phyloP scores from a whole-genome alignment of 2,797 vertebrate genomes.

The Coregonus suidteri region DNA sequence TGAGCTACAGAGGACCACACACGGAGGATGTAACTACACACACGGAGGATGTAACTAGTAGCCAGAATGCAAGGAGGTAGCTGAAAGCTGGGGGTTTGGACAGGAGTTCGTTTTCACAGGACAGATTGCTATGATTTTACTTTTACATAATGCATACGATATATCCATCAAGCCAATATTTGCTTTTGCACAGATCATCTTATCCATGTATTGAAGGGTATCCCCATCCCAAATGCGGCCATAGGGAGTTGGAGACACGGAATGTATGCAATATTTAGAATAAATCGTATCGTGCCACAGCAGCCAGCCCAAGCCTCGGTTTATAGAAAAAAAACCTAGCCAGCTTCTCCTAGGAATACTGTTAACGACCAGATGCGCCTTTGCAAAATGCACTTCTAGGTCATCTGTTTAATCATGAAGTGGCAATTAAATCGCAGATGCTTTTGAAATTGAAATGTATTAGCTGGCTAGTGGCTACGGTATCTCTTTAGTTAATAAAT shows the following conservation, averaged over 20 bases:
- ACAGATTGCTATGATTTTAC: not conserved
- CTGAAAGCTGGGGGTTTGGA: not conserved
- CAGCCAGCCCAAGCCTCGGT: not conserved
- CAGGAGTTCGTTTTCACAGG: not conserved
- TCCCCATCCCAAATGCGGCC: constrained; percentile 35
- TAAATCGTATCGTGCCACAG: constrained; percentile 42
- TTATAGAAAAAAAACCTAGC: not conserved
- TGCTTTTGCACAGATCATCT: not conserved
- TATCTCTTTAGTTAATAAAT: not conserved
- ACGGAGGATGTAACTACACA: not conserved
- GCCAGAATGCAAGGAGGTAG: not conserved
- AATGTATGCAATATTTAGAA: constrained; percentile 67
- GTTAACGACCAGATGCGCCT: constrained; percentile 34
- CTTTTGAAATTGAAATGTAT: not conserved
- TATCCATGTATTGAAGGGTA: too few relatives aligned
- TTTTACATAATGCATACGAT: not conserved
- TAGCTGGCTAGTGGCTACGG: not conserved
- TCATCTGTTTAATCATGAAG: constrained; percentile 37
- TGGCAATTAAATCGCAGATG: not conserved
- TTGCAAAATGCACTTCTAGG: constrained; percentile 29
- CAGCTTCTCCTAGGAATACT: constrained; percentile 44
- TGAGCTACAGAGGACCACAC: too few relatives aligned
- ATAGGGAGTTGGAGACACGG: constrained; percentile 46
- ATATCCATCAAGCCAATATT: not conserved
- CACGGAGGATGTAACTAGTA: not conserved